These are phyloP conservation scores for Rhyacophila evoluta DNA, from an alignment of 2,888 invertebrate genomes.

Conservation along the genomic window DNA sequence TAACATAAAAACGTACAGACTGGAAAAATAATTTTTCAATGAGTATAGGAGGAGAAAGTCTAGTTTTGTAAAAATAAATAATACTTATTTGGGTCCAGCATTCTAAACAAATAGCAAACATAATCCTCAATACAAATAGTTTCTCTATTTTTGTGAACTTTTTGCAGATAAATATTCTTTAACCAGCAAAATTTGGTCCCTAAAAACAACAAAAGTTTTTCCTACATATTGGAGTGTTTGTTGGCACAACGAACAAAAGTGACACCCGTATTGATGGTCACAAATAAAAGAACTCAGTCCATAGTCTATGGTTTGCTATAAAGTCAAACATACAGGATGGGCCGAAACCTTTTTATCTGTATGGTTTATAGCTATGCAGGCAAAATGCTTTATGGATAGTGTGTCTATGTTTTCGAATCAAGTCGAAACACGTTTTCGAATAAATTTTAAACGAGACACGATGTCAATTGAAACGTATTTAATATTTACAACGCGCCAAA, in stretches of 20 bases:
- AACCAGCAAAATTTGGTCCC: background rate
- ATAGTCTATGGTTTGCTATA: slow-evolving; percentile 20
- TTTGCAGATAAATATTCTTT: background rate
- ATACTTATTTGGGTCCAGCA: too few species aligned
- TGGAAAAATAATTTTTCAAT: too few species aligned
- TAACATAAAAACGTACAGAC: too few species aligned
- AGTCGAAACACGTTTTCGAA: background rate
- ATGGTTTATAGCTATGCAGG: slow-evolving; percentile 32
- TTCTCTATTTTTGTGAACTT: background rate
- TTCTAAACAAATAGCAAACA: too few species aligned
- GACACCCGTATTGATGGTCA: slow-evolving; percentile 10
- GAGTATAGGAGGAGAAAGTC: too few species aligned
- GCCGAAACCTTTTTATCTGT: slow-evolving; percentile 43
- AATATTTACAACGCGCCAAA: too few species aligned
- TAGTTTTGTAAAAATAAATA: too few species aligned
- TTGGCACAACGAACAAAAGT: background rate
- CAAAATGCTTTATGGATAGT: background rate
- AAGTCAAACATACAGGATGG: slow-evolving; percentile 38
- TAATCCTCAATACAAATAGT: background rate
- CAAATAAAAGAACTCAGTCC: background rate
- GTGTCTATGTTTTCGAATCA: background rate
- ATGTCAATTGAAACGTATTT: too few species aligned
- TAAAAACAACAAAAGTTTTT: background rate
- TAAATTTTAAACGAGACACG: background rate
- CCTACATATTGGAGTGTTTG: background rate